phyloP scores from a whole-genome alignment of 2,113 vertebrate species.

The Lutjanus erythropterus region DNA sequence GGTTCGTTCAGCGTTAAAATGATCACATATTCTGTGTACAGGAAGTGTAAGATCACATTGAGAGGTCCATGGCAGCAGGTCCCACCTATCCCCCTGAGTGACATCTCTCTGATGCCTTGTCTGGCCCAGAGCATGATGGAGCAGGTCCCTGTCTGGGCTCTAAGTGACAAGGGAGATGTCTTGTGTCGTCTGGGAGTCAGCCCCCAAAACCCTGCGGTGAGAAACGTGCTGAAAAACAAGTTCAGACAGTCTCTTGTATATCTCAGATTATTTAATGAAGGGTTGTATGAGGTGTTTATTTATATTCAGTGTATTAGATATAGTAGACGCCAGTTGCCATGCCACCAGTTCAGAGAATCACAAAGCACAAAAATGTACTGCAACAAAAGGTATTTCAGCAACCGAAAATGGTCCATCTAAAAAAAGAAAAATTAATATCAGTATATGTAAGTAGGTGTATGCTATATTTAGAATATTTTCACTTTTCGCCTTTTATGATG shows the following conservation, averaged over 20 bases:
- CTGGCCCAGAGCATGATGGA: conserved; percentile 83
- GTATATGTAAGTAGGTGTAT: no score
- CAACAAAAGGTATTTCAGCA: no score
- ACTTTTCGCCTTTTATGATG: no score
- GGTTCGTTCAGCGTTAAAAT: neutral
- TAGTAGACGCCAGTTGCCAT: no score
- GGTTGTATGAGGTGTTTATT: no score
- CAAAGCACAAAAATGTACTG: no score
- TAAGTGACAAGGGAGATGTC: conserved; percentile 97
- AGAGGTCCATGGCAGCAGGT: conserved; percentile 94
- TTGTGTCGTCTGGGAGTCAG: conserved; percentile 93
- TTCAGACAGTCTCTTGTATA: neutral
- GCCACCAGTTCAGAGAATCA: no score
- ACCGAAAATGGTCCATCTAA: no score
- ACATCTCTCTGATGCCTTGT: conserved; percentile 92
- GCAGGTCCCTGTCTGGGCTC: conserved; percentile 91
- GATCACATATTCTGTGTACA: conserved; percentile 61
- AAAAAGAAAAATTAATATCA: no score
- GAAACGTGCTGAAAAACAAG: conserved; percentile 38
- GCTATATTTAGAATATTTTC: no score
- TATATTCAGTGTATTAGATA: no score
- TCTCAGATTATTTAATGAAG: no score
- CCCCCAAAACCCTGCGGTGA: conserved; percentile 89
- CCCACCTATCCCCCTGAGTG: conserved; percentile 89
- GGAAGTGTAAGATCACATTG: conserved; percentile 93